A percentile compares a stretch with the other conserved stretches of the same genome.
These are phyloP conservation scores for Etheostoma perlongum DNA, from an alignment of 2,797 vertebrate genomes.

Conservation along the genomic window DNA sequence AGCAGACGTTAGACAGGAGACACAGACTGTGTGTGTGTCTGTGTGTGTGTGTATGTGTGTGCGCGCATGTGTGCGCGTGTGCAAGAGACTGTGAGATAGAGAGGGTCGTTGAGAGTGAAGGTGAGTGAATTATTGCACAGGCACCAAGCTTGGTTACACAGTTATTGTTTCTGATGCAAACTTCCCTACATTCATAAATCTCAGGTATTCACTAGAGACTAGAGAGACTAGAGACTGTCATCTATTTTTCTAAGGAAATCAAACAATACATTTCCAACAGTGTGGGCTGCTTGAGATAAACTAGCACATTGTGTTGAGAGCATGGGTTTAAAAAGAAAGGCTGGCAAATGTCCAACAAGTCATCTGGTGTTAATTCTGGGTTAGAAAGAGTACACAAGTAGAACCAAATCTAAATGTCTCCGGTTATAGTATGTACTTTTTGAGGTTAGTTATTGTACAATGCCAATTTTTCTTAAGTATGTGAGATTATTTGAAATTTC, in stretches of 20 bases:
- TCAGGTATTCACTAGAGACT: conserved; percentile 60
- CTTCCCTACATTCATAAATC: conserved; percentile 74
- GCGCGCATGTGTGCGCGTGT: not conserved
- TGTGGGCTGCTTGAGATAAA: conserved; percentile 61
- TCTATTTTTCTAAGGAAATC: conserved; percentile 77
- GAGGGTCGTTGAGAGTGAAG: conserved; percentile 17
- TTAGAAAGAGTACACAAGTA: conserved; percentile 21
- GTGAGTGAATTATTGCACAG: conserved; percentile 54
- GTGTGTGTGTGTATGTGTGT: not conserved
- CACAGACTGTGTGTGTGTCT: conserved; percentile 6
- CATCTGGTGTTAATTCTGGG: conserved; percentile 63
- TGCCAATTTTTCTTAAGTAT: too few species aligned
- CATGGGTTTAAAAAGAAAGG: conserved; percentile 63
- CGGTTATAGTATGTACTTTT: not conserved
- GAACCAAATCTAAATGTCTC: conserved; percentile 16
- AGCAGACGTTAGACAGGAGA: conserved; percentile 19
- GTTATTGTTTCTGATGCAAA: conserved; percentile 70
- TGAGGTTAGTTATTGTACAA: not conserved
- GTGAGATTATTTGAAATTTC: too few species aligned
- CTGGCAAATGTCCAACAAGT: conserved; percentile 63
- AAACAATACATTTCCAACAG: conserved; percentile 78
- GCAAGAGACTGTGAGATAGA: not conserved
- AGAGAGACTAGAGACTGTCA: conserved; percentile 48
- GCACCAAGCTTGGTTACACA: conserved; percentile 28
- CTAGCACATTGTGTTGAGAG: conserved; percentile 70